Evolutionary conservation across 2,888 invertebrate species (phyloP), one percentile per base, ranked within the genome.

Genomic region (Artemia sp.): DNA sequence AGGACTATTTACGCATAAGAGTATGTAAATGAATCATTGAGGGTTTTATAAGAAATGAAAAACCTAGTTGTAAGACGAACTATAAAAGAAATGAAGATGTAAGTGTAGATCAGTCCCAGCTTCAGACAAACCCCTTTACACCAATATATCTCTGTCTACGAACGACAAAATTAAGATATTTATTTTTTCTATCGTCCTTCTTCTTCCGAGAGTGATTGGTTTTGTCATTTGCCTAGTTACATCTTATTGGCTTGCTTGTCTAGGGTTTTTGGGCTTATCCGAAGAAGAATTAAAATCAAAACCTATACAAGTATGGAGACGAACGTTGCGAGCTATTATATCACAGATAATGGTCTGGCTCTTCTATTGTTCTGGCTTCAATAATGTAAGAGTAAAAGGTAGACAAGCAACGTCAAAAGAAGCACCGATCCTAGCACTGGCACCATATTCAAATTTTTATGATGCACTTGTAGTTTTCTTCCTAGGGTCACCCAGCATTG

Each of bases 381-480:
- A 89, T 76, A 85, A 85, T 75, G 83, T 93, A 74, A 84, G 83
- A 75, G 83, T 88, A 74, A 85, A 85, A 77, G 94, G 94, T 69
- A 82, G 82, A 73, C 87, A 87, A 74, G 90, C 87, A 72, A 82
- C 84, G 72, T 81, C 88, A 68, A 78, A 82, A 71, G 88, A 89
- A 73, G 93, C 93, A 7, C 90, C 92, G 2, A 85, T 94, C 79
- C 80, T 93, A 73, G 87, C 87, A 70, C 84, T 90, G 72, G 93
- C 92, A 7, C 94, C 94, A 5, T 94, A 95, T 78, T 92, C 93
- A 58, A 86, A 89, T 71, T 92, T 88, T 84, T 87, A 90, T 80
- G 95, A 95, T 80, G 87, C 90, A 72, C 83, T 93, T 73, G 85
- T 89, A 74, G 88, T 91, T 75, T 86, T 90, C 71, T 84, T 85